phyloP scores from a whole-genome alignment of 2,888 invertebrate species.

The Parasteatoda lunata region DNA sequence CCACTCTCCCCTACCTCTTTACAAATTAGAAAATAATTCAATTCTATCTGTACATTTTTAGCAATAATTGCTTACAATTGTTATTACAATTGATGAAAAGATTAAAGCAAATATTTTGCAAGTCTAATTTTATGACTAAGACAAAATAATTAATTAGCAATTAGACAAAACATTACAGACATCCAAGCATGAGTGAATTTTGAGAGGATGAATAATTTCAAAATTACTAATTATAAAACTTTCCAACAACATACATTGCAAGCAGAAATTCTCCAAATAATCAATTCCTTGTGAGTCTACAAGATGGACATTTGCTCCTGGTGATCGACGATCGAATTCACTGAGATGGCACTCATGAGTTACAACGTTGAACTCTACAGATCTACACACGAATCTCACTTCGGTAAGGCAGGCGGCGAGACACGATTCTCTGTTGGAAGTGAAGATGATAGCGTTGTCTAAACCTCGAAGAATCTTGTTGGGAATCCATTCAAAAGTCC shows the following conservation, averaged over 20 bases:
- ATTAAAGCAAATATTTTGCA: too few relatives aligned
- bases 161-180: too few relatives aligned
- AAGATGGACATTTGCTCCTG: slow-evolving; percentile 89
- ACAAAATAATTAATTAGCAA: too few relatives aligned
- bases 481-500: slow-evolving; percentile 94
- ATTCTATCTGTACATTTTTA: too few relatives aligned
- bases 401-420: slow-evolving; percentile 93
- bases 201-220: too few relatives aligned
- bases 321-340: slow-evolving; percentile 91
- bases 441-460: slow-evolving; percentile 93
- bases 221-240: not conserved
- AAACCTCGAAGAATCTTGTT: slow-evolving; percentile 92
- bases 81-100: too few relatives aligned
- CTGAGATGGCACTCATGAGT: slow-evolving; percentile 92
- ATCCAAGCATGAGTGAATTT: too few relatives aligned
- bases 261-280: slow-evolving; percentile 92
- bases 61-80: too few relatives aligned
- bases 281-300: slow-evolving; percentile 90
- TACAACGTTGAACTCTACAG: slow-evolving; percentile 93
- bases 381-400: slow-evolving; percentile 92
- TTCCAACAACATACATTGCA: slow-evolving; percentile 79
- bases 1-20: too few relatives aligned
- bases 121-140: too few relatives aligned
- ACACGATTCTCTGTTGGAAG: slow-evolving; percentile 94
- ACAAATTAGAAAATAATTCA: too few relatives aligned